A percentile compares a stretch with the other conserved stretches of the same genome.
Conservation (phyloP, 2,888 invertebrate species). For the Aphodius granarius region DNA sequence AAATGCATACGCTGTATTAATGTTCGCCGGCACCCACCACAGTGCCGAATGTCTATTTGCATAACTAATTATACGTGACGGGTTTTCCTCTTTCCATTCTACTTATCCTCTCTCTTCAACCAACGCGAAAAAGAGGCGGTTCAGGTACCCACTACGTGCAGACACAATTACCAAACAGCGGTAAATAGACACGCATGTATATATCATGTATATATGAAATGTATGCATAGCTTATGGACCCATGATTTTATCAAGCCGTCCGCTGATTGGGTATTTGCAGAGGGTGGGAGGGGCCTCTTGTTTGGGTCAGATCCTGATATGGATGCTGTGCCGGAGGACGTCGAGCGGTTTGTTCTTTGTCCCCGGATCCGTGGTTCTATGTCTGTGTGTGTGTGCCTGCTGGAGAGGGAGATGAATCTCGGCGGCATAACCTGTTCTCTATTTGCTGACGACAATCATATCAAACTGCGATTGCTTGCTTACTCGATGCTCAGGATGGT, state of each 20-base stretch:
- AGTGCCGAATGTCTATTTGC: slow-evolving; percentile 24
- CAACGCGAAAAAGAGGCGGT: background rate
- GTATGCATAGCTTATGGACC: slow-evolving; percentile 54
- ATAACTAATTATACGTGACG: slow-evolving; percentile 24
- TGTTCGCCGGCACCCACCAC: slow-evolving; percentile 26
- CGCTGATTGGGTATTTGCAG: slow-evolving; percentile 55
- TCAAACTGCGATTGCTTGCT: background rate
- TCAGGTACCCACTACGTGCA: slow-evolving; percentile 13
- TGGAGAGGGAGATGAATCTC: background rate
- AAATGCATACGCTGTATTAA: slow-evolving; percentile 40
- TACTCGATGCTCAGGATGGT: background rate
- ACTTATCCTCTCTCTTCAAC: background rate
- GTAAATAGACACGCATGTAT: slow-evolving; percentile 46
- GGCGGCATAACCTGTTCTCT: background rate
- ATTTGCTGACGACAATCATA: background rate
- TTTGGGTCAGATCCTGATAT: slow-evolving; percentile 44
- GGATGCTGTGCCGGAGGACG: slow-evolving; percentile 38
- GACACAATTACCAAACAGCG: slow-evolving; percentile 19
- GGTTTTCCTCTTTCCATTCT: slow-evolving; percentile 3
- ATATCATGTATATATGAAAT: slow-evolving; percentile 42
- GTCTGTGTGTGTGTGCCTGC: too few species aligned
- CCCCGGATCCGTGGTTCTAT: background rate
- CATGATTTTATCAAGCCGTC: slow-evolving; percentile 55
- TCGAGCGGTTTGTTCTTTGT: background rate
- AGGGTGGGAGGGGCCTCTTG: slow-evolving; percentile 48